Evolutionary conservation across 1,140 invertebrate species (phyloP).

Genomic region (Drosophila willistoni): DNA sequence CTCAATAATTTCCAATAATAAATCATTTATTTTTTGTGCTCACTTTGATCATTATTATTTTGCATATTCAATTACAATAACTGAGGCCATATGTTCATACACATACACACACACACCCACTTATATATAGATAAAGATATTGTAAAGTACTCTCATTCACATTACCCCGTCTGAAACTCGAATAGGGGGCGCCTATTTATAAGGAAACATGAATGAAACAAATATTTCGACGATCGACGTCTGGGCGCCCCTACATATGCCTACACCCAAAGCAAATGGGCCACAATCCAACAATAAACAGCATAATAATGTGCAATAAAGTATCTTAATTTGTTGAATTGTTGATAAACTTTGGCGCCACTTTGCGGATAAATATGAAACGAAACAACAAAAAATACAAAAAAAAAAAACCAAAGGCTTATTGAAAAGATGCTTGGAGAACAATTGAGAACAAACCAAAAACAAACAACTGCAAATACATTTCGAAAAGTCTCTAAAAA

Average conservation of each 20-base stretch:
- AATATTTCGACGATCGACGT: slow-evolving; percentile 57
- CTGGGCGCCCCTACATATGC: slow-evolving; percentile 27
- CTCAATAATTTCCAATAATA: slow-evolving; percentile 19
- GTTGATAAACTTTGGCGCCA: slow-evolving; percentile 81
- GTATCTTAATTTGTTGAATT: slow-evolving; percentile 80
- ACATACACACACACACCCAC: slow-evolving; percentile 17
- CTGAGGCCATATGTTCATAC: slow-evolving; percentile 55
- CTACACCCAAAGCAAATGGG: slow-evolving; percentile 32
- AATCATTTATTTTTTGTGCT: slow-evolving; percentile 37
- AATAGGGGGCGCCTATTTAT: slow-evolving; percentile 45
- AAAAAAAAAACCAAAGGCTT: neutral
- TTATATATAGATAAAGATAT: slow-evolving; percentile 15
- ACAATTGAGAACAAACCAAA: neutral
- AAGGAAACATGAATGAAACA: slow-evolving; percentile 33
- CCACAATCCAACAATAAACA: slow-evolving; percentile 68
- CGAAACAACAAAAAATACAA: slow-evolving; percentile 40
- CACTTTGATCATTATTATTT: slow-evolving; percentile 26
- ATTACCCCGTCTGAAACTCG: slow-evolving; percentile 11
- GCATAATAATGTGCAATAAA: slow-evolving; percentile 81
- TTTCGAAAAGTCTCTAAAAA: neutral
- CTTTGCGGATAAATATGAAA: slow-evolving; percentile 74
- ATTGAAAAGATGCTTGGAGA: slow-evolving; percentile 14
- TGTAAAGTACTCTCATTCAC: slow-evolving; percentile 51
- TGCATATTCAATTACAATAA: neutral
- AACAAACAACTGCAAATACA: slow-evolving; percentile 1